Base-by-base conservation (phyloP, 92 coral and sea anemone species). In the Palythoa grandis region DNA sequence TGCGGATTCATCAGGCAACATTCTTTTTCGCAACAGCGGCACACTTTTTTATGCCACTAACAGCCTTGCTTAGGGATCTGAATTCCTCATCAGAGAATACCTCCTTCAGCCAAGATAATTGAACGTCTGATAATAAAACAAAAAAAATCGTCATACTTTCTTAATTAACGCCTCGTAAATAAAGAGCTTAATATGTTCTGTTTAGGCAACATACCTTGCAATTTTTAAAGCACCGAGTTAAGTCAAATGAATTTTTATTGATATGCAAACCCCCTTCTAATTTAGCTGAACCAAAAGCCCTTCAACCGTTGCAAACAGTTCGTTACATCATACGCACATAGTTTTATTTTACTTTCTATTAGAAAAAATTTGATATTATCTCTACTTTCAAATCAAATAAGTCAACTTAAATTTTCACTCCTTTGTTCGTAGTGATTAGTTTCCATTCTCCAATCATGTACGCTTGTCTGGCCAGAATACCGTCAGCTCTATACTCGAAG, bases 381-480 rank as follows among this genome's bases (percentile, higher is more conserved):
- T 9, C 60, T 1, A 29, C 35, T 29, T 29, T 29, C 35, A 29
- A 29, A 29, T 54, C 7, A 54, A 63, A 1, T 63, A 5, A 63
- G 22, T 63, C 69, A 17, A 19, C 70, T 20, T n/a, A 61, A 63
- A 24, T 23, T 63, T 63, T 63, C 23, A 63, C n/a, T 63, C 70
- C 70, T 20, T 54, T 10, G 15, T 63, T 20, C 14, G 24, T 79
- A 48, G 38, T 70, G 77, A 78, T 60, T 57, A 22, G 71, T 63
- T 39, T 58, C 52, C 90, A 83, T 82, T 61, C 50, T 8, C 87
- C 90, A 20, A 88, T 82, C 66, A 23, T 47, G 52, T 87, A 87
- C 5, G 82, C 90, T 70, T 87, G 87, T 82, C 87, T 82, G 43
- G 71, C 90, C 29, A 82, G 60, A 65, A 80, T 75, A 1, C 87